Percentiles rank a stretch among this genome's conserved stretches.
Evolutionary conservation across 2,113 vertebrate genomes (phyloP).

Genomic region (Anhinga rufa): DNA sequence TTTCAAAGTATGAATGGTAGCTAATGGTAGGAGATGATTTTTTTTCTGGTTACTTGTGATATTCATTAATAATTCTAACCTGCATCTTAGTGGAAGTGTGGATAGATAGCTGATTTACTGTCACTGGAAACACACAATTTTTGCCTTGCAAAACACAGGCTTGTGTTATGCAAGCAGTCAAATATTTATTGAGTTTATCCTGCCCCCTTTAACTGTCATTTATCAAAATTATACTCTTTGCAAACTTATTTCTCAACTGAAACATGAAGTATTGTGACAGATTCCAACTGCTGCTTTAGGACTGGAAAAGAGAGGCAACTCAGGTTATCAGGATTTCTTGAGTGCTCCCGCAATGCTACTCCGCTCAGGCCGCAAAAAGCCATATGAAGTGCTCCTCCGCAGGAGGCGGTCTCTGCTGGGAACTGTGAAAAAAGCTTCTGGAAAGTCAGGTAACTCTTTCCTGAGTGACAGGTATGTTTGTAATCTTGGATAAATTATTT

Average conservation of each 20-base stretch:
- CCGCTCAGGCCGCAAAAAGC: neutral
- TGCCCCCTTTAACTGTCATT: neutral
- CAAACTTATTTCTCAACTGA: neutral
- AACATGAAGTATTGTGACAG: neutral
- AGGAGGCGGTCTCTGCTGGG: accelerated
- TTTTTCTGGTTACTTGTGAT: neutral
- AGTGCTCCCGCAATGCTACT: neutral
- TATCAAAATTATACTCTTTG: neutral
- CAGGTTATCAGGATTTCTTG: neutral
- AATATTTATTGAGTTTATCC: neutral
- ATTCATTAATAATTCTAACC: neutral
- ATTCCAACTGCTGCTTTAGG: neutral
- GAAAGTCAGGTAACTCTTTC: conserved; percentile 14
- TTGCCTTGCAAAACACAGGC: neutral
- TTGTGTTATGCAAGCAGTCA: neutral
- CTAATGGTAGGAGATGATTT: neutral
- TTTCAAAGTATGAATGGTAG: neutral
- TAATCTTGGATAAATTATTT: neutral
- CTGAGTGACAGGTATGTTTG: neutral
- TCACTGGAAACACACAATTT: neutral
- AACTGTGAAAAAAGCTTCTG: neutral
- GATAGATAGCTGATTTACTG: neutral
- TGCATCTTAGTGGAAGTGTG: neutral
- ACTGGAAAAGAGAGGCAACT: neutral
- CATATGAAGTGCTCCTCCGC: accelerated